Percentiles rank a stretch among this genome's conserved stretches.
Evolutionary conservation across 92 coral and sea anemone species (phyloP).

Genomic region (Zoanthus sociatus): DNA sequence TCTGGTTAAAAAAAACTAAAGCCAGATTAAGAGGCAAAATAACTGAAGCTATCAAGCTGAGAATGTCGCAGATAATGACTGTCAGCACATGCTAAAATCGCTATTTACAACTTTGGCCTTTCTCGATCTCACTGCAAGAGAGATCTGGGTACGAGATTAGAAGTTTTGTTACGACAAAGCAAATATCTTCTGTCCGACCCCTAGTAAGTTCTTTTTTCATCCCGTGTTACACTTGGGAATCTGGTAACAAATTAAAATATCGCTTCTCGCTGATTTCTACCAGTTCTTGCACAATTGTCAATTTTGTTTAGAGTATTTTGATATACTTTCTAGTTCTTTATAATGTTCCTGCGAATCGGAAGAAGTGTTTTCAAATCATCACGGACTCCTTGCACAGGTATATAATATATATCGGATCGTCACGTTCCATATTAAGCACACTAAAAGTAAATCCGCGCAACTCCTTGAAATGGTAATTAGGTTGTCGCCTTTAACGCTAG

Average conservation of each 20-base stretch:
- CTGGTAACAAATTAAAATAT: not conserved
- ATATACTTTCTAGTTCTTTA: not conserved
- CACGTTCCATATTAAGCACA: not conserved
- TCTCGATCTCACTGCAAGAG: too few species aligned
- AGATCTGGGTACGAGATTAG: too few species aligned
- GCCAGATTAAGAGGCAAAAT: too few species aligned
- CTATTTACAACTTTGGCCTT: too few species aligned
- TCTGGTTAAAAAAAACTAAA: too few species aligned
- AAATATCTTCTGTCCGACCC: not conserved
- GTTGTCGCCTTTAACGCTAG: not conserved
- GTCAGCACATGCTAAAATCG: too few species aligned
- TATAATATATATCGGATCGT: not conserved
- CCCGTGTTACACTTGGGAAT: not conserved
- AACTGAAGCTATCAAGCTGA: too few species aligned
- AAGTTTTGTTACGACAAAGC: not conserved
- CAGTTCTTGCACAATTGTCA: not conserved
- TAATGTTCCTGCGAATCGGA: slow-evolving; percentile 15
- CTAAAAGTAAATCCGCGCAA: not conserved
- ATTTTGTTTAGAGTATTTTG: not conserved
- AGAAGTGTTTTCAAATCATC: slow-evolving; percentile 10
- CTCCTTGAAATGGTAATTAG: not conserved
- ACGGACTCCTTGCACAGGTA: slow-evolving; percentile 15
- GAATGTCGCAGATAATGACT: too few species aligned
- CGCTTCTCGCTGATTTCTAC: not conserved
- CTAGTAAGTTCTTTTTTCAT: not conserved